Base-by-base conservation (phyloP, 2,797 vertebrate genomes). In the Parambassis ranga region DNA sequence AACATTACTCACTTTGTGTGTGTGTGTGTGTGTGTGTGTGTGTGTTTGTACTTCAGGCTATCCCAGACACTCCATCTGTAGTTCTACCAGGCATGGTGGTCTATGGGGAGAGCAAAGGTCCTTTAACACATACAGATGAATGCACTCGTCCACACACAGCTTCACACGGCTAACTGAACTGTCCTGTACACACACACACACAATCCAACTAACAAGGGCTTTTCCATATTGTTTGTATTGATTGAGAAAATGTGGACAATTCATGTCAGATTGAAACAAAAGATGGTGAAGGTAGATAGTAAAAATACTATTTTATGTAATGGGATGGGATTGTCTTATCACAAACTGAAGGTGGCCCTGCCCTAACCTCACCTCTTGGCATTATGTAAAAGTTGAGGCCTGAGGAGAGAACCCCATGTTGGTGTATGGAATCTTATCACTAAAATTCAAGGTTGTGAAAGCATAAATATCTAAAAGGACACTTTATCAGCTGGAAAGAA, bases 1-100 rank as follows among this genome's bases (percentile, higher is more conserved):
- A n/a, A n/a, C n/a, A n/a, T n/a, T 4, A 14, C 16, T 47, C 28
- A 32, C 44, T 48, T 22, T 48, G 10, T 30, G n/a, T 27, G 2
- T 43, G 50, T 23, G n/a, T 31, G 31, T 13, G 9, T 28, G 19
- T 27, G 37, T 23, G 5, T 11, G 22, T 53, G 35, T 50, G 38
- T n/a, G 26, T 20, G 33, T 63, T 15, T 52, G 14, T 18, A 24
- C 66, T 37, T 60, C 24, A 44, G 62, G 65, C 65, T 19, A 65
- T 71, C 43, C 14, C 22, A 55, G 62, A 55, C 36, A 39, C 52
- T 67, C 77, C 81, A 77, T 79, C 78, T 85, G 75, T 51, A 52
- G 32, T 51, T 39, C 61, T 71, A 61, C 62, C 35, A 65, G 63
- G 49, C 69, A 62, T 4, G 13, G 14, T 24, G 35, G n/a, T 67